Evolutionary conservation across 2,888 invertebrate species (phyloP).

Genomic region (Harmothoe impar): DNA sequence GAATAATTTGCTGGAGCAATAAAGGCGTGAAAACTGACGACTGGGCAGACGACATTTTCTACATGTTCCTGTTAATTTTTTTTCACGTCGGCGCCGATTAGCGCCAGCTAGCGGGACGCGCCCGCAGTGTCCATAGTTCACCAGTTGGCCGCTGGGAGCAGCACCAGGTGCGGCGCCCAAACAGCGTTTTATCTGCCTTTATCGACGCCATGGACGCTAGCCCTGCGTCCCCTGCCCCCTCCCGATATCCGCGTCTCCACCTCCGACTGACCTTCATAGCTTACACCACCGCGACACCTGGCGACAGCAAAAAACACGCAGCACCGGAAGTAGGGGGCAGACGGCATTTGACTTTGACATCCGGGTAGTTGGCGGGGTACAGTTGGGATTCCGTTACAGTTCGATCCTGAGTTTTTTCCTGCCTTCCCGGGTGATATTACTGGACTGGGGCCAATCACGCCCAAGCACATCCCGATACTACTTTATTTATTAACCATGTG

Average conservation of each 20-base stretch:
- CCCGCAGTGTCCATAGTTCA: not conserved
- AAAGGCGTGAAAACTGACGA: not conserved
- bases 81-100: not conserved
- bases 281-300: slow-evolving; percentile 19
- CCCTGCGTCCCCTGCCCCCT: slow-evolving; percentile 27
- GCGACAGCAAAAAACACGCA: slow-evolving; percentile 28
- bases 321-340: not conserved
- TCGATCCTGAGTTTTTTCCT: not conserved
- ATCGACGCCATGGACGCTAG: not conserved
- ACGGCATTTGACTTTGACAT: not conserved
- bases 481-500: slow-evolving; percentile 18
- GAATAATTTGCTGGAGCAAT: no score
- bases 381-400: slow-evolving; percentile 43
- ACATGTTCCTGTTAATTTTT: not conserved
- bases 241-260: not conserved
- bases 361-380: slow-evolving; percentile 22
- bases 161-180: not conserved
- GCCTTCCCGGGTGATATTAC: not conserved
- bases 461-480: not conserved
- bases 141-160: slow-evolving; percentile 21
- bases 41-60: not conserved
- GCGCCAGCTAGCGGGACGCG: not conserved
- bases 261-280: not conserved
- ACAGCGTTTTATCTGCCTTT: slow-evolving; percentile 15
- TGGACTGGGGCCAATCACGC: not conserved